Base-by-base conservation (phyloP, 2,888 invertebrate genomes). In the Acanthococcus lagerstroemiae region DNA sequence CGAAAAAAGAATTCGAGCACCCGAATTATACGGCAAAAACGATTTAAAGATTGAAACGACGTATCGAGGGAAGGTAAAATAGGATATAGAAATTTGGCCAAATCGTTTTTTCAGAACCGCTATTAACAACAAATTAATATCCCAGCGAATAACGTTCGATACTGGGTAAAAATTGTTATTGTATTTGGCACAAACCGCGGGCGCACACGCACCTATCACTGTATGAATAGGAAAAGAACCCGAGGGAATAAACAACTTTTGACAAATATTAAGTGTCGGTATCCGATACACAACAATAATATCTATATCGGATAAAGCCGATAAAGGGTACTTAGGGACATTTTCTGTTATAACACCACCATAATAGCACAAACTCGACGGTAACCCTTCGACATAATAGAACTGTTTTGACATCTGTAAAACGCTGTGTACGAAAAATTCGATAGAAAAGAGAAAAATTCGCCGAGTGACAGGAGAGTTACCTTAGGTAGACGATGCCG, bases 201-300 rank as follows among this genome's bases (percentile, higher is more conserved):
- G 22, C 24, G 56, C 21, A 19, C n/a, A n/a, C n/a, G n/a, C n/a
- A n/a, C n/a, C n/a, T n/a, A n/a, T n/a, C n/a, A n/a, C n/a, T n/a
- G n/a, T n/a, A n/a, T n/a, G n/a, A n/a, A n/a, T n/a, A n/a, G 17
- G n/a, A 56, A 56, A 60, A 58, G 25, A 58, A 15, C 45, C 9
- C 22, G n/a, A 45, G 7, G 46, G 17, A 58, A 58, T 26, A 55
- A 63, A 52, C 54, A 30, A 52, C 46, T 27, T 63, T 46, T 37
- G 54, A 63, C 63, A 63, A 63, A 63, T 63, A 63, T 54, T 44
- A 60, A 48, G 63, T 37, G 63, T 63, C 22, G n/a, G n/a, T n/a
- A n/a, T n/a, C n/a, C n/a, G n/a, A n/a, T n/a, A n/a, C n/a, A 50
- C 52, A 44, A 27, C 54, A 37, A 52, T 63, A 63, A 60, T 48